These are phyloP conservation scores for Charina bottae DNA, from an alignment of 2,113 vertebrate species.

Conservation along the genomic window DNA sequence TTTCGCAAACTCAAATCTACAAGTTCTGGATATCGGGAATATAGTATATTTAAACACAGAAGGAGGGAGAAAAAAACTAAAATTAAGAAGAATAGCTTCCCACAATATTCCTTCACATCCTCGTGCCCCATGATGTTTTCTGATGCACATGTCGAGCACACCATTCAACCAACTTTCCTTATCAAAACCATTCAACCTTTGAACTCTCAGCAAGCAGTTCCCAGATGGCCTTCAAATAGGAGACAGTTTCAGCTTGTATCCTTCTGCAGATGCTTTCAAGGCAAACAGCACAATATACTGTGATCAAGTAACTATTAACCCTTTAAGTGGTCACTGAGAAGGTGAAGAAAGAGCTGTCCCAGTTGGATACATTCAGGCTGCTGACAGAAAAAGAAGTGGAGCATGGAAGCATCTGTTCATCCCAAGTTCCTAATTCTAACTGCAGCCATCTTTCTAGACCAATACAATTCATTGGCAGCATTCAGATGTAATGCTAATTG, in stretches of 20 bases:
- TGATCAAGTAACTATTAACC: too few species aligned
- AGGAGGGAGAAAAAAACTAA: neutral
- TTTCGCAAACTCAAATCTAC: neutral
- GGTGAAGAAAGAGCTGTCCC: neutral
- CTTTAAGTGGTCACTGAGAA: neutral
- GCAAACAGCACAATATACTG: too few species aligned
- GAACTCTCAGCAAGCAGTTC: neutral
- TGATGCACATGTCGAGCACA: neutral
- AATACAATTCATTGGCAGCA: neutral
- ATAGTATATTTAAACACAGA: neutral
- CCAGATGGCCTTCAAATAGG: neutral
- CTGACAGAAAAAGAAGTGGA: neutral
- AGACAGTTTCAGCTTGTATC: neutral
- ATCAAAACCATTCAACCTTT: neutral
- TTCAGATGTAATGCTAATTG: neutral
- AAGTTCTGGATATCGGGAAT: neutral
- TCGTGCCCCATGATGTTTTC: neutral
- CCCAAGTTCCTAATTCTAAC: neutral
- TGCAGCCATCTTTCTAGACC: neutral
- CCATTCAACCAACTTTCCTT: neutral
- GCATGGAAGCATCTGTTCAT: neutral
- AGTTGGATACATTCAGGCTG: neutral
- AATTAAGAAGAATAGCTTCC: neutral
- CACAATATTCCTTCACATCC: neutral
- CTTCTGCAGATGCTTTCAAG: neutral